Percentiles rank a stretch among this genome's conserved stretches.
Conservation (phyloP, 2,113 vertebrate species). For the Erinaceus europaeus region DNA sequence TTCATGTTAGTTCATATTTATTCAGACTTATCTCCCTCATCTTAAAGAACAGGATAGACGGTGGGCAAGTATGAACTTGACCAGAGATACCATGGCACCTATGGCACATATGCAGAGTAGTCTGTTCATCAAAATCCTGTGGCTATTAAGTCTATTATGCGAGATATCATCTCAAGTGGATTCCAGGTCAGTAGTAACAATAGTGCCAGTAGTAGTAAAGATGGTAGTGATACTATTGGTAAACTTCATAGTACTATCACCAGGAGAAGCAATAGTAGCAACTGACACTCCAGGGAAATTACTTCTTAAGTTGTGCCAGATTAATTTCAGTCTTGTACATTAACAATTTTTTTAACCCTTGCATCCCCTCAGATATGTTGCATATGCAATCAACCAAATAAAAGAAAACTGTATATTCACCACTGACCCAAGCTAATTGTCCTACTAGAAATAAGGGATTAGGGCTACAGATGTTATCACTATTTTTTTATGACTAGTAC, state of each 20-base stretch:
- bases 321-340: not conserved
- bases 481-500: not conserved
- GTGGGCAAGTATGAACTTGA: not conserved
- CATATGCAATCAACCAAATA: not conserved
- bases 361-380: not conserved
- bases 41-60: not conserved
- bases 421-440: not conserved
- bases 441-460: not conserved
- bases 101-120: not conserved
- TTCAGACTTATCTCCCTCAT: not conserved
- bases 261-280: not conserved
- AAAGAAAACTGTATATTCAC: not conserved
- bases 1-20: not conserved
- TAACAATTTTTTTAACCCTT: too few species aligned
- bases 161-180: not conserved
- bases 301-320: not conserved
- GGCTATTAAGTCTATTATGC: not conserved
- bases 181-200: not conserved
- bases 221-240: too few species aligned
- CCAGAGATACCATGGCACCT: too few species aligned
- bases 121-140: not conserved
- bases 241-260: not conserved
- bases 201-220: not conserved
- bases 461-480: not conserved
- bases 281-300: fast-evolving